Evolutionary conservation across 2,113 vertebrate genomes (phyloP).

Genomic region (Tragelaphus scriptus): DNA sequence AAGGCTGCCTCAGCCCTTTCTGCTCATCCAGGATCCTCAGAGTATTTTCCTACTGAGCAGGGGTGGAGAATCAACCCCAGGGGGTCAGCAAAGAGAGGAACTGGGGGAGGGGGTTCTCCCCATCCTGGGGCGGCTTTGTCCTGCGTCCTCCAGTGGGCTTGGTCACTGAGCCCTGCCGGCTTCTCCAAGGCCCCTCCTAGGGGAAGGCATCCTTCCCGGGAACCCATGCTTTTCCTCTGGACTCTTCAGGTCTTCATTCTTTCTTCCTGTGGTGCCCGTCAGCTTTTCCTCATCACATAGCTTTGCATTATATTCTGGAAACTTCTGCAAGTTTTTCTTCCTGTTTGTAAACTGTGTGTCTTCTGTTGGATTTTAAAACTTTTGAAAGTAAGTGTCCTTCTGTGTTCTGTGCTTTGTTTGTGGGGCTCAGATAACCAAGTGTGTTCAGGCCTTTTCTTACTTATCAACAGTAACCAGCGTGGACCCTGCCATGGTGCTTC

Average conservation of each 20-base stretch:
- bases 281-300: not conserved
- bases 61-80: too few relatives aligned
- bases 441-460: not conserved
- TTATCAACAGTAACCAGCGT: not conserved
- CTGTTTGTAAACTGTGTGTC: not conserved
- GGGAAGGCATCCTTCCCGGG: not conserved
- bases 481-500: not conserved
- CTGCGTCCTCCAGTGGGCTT: not conserved
- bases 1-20: not conserved
- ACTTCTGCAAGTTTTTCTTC: not conserved
- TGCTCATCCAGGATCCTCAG: not conserved
- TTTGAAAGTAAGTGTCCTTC: not conserved
- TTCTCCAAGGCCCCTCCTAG: not conserved
- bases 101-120: not conserved
- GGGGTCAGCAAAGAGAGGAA: not conserved
- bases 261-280: not conserved
- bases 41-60: not conserved
- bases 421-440: not conserved
- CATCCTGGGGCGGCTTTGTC: not conserved
- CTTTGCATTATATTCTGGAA: not conserved
- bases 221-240: not conserved
- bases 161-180: not conserved
- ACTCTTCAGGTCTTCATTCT: not conserved
- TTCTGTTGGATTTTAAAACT: not conserved
- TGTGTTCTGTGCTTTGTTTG: not conserved